Conservation (phyloP, 2,113 vertebrate genomes). For the Zeus faber region DNA sequence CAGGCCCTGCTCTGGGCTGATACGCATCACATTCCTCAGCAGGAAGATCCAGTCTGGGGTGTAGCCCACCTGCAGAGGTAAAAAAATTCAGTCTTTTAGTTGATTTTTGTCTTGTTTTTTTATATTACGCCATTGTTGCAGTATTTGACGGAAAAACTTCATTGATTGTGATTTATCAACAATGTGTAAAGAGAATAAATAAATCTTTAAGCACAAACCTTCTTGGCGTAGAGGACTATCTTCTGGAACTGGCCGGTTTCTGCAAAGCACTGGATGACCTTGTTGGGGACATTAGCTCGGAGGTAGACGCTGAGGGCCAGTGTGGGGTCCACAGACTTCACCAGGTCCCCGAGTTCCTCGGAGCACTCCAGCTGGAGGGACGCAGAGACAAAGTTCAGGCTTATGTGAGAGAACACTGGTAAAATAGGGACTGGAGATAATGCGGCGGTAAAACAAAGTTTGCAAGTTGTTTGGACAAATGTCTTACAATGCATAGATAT, state of each 20-base stretch:
- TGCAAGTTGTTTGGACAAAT: no score
- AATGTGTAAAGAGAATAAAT: not conserved
- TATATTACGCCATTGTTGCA: not conserved
- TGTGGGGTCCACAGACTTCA: slow-evolving; percentile 97
- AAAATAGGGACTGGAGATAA: no score
- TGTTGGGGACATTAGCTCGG: slow-evolving; percentile 95
- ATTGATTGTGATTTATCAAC: no score
- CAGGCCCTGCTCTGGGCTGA: slow-evolving; percentile 96
- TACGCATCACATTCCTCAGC: slow-evolving; percentile 96
- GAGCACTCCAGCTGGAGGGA: slow-evolving; percentile 91
- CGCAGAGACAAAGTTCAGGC: not conserved
- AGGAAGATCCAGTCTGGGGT: slow-evolving; percentile 99
- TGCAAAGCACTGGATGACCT: slow-evolving; percentile 99
- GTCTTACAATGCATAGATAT: no score
- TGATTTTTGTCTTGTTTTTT: not conserved
- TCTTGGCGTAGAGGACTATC: slow-evolving; percentile 98
- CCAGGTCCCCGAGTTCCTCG: slow-evolving; percentile 95
- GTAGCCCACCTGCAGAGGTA: slow-evolving; percentile 86
- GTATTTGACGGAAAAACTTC: no score
- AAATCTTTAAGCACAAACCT: slow-evolving; percentile 71
- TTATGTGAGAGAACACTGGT: no score
- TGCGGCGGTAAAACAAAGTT: no score
- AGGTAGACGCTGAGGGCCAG: slow-evolving; percentile 96
- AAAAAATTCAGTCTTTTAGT: not conserved
- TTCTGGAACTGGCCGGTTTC: slow-evolving; percentile 99